phyloP scores from a whole-genome alignment of 2,797 vertebrate genomes.

The Sebastes taczanowskii region DNA sequence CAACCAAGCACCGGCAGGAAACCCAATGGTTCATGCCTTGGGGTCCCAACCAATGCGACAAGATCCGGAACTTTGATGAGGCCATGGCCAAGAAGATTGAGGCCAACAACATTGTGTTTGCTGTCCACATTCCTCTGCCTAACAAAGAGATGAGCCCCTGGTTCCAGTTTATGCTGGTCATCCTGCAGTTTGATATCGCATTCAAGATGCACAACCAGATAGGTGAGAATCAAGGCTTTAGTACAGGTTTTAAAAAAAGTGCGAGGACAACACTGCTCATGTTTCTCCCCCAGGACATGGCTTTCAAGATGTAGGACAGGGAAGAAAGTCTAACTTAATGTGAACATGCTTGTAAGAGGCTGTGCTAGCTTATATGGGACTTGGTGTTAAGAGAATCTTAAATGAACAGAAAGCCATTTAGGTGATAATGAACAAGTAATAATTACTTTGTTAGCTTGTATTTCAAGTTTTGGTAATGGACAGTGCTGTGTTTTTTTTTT shows the following conservation, averaged over 20 bases:
- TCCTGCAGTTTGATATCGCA: constrained; percentile 95
- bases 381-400: not conserved
- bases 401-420: not conserved
- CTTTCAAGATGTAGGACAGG: not conserved
- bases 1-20: constrained; percentile 80
- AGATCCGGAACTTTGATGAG: constrained; percentile 90
- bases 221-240: constrained; percentile 79
- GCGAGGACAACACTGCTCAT: not conserved
- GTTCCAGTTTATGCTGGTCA: constrained; percentile 98
- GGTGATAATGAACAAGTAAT: not conserved
- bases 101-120: constrained; percentile 96
- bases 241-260: not conserved
- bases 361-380: not conserved
- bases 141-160: constrained; percentile 95
- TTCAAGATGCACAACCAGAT: constrained; percentile 94
- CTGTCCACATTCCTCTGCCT: constrained; percentile 89
- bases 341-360: not conserved
- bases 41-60: constrained; percentile 90
- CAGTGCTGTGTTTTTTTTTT: not conserved
- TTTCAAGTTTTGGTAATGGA: not conserved
- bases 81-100: constrained; percentile 89
- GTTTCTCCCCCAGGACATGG: not conserved
- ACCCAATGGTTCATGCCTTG: constrained; percentile 93
- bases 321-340: not conserved
- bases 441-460: not conserved